Base-by-base conservation (phyloP, 2,113 vertebrate genomes). In the Hipposideros armiger region DNA sequence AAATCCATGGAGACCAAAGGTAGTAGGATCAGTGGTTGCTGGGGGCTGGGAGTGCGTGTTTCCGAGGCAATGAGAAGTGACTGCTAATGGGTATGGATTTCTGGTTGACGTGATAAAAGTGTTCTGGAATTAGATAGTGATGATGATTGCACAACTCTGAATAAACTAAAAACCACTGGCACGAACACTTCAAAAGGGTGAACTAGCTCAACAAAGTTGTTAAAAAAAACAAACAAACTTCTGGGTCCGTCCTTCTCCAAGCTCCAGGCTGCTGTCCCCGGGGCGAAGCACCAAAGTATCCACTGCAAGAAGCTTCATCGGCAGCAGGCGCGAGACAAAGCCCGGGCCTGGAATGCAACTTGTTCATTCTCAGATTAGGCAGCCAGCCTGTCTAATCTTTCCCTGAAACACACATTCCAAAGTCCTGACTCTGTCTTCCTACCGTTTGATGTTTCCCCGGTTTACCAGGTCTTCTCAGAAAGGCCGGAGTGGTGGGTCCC, bases 391-490 rank as follows among this genome's bases (percentile, higher is more conserved):
- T 6, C 52, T 81, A 89, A 45, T 89, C 89, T 95, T 50, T 64
- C 56, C 40, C 54, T 90, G 54, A 15, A 26, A 72, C 70, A 26
- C 62, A 84, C 88, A 94, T 88, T 69, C 87, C 87, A 47, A 50
- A 66, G 58, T 78, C 45, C 88, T 92, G 84, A 88, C 73, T 90
- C 24, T 7, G 4, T 24, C 58, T 50, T 76, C 17, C 42, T 17
- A 64, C 15, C 36, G 17, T 40, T 94, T 28, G 67, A 24, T 24
- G 56, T 70, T 54, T 69, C 54, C 90, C 11, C 32, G 32, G 64
- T 26, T 62, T 13, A 17, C 50, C 3, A 7, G 14, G 22, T 69
- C 26, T 42, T 42, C 83, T 67, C 47, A 26, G 22, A 28, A 56
- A 78, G 47, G 26, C 17, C 10, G 3, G 7, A 52, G 64, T 24